Conservation (phyloP, 2,113 vertebrate genomes). For the Oreochromis aureus region DNA sequence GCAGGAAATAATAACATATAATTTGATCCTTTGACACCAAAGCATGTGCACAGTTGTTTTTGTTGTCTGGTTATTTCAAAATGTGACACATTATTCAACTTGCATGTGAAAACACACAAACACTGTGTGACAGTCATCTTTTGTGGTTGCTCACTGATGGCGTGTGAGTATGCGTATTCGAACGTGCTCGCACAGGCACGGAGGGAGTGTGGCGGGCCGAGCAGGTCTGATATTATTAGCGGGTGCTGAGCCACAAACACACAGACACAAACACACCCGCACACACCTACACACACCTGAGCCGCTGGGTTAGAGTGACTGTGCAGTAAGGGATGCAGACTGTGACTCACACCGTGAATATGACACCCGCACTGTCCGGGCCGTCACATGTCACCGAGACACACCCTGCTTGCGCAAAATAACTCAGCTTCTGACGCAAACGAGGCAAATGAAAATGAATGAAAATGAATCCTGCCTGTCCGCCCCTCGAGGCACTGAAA, state of each 20-base stretch:
- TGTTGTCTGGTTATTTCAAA: neutral
- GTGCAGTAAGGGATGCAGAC: slow-evolving; percentile 24
- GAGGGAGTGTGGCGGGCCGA: slow-evolving; percentile 24
- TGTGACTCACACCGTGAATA: slow-evolving; percentile 44
- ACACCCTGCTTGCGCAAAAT: slow-evolving; percentile 32
- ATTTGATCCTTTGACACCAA: neutral
- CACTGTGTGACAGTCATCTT: neutral
- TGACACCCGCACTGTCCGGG: slow-evolving; percentile 39
- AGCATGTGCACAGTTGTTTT: neutral
- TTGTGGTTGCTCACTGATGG: neutral
- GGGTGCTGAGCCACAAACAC: neutral
- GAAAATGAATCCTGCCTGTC: neutral
- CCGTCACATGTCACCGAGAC: slow-evolving; percentile 19
- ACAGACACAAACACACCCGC: neutral
- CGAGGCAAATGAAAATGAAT: neutral
- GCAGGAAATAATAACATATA: neutral
- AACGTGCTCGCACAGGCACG: slow-evolving; percentile 32
- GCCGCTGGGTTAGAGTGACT: neutral
- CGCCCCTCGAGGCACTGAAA: neutral
- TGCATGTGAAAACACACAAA: neutral
- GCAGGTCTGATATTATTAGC: slow-evolving; percentile 30
- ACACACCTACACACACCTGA: neutral
- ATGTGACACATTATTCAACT: neutral
- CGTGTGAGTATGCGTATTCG: neutral
- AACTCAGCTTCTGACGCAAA: slow-evolving; percentile 15